phyloP scores from a whole-genome alignment of 37 sponge, comb jelly and placozoan genomes.

The Lycopodina hypogea region DNA sequence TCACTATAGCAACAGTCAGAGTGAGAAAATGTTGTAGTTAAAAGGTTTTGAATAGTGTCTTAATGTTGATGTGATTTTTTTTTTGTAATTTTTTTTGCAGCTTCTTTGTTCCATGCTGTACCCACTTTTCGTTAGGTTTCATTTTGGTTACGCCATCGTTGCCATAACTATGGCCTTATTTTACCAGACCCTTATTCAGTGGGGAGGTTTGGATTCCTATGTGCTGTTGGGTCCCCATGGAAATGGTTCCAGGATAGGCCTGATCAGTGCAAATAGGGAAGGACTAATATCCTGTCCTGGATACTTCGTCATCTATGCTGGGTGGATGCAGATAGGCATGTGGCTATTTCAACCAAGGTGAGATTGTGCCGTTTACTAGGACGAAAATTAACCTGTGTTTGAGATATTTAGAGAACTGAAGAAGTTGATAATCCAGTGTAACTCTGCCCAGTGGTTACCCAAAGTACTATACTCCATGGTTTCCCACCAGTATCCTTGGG shows the following conservation, averaged over 20 bases:
- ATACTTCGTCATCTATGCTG: slow-evolving; percentile 76
- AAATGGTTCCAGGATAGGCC: slow-evolving; percentile 52
- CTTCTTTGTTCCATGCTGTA: slow-evolving; percentile 39
- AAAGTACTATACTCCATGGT: no score
- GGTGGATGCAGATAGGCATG: slow-evolving; percentile 75
- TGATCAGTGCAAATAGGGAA: slow-evolving; percentile 90
- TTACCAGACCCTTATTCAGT: slow-evolving; percentile 69
- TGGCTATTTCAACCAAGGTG: slow-evolving; percentile 61
- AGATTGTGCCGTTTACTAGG: no score
- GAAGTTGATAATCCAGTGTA: not conserved
- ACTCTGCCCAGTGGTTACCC: not conserved
- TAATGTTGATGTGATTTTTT: not conserved
- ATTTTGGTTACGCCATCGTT: slow-evolving; percentile 28
- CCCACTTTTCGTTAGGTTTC: slow-evolving; percentile 27
- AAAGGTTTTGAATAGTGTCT: not conserved
- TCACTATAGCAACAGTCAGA: slow-evolving; percentile 88
- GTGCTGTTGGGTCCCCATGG: slow-evolving; percentile 64
- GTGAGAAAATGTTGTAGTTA: slow-evolving; percentile 31
- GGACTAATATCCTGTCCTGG: slow-evolving; percentile 89
- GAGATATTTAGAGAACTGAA: not conserved
- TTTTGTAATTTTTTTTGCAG: slow-evolving; percentile 11
- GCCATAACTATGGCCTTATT: slow-evolving; percentile 9
- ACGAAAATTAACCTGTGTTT: not conserved
- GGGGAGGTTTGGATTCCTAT: slow-evolving; percentile 51
- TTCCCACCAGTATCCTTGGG: no score